Evolutionary conservation across 2,797 vertebrate species (phyloP).

Genomic region (Octomys mimax): DNA sequence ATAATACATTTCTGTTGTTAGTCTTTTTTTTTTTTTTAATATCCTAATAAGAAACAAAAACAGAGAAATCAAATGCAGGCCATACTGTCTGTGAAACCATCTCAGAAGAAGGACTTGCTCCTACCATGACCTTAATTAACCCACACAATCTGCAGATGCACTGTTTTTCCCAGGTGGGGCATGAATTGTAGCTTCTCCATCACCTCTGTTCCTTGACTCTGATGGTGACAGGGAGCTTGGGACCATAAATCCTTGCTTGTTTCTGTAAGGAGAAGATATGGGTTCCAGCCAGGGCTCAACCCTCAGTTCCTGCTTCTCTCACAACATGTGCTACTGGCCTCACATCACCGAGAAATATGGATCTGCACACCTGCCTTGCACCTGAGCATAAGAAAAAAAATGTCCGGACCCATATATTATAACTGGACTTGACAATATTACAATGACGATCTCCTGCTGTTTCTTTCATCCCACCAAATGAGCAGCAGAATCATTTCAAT

Average conservation of each 20-base stretch:
- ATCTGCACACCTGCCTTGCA: not conserved
- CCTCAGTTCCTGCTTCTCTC: not conserved
- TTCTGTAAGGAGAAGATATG: not conserved
- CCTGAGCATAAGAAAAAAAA: not conserved
- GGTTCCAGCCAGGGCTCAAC: not conserved
- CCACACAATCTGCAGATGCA: not conserved
- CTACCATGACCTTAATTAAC: not conserved
- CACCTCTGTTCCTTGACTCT: not conserved
- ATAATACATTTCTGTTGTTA: not conserved
- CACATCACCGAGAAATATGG: not conserved
- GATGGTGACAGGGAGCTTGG: not conserved
- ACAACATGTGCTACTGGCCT: not conserved
- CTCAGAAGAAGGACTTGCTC: not conserved
- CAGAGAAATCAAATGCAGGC: not conserved
- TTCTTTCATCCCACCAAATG: conserved; percentile 40
- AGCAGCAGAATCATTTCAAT: not conserved
- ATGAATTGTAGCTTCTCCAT: not conserved
- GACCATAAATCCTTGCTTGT: not conserved
- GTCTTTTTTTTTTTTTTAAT: not conserved
- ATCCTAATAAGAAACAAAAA: conserved; percentile 30
- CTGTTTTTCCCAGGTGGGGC: not conserved
- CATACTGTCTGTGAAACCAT: not conserved
- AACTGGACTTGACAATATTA: not conserved
- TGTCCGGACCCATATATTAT: not conserved
- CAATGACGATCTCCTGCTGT: not conserved